These are phyloP conservation scores for Imbricaverruca yamaguchii DNA, from an alignment of 2,888 invertebrate species.

Conservation along the genomic window DNA sequence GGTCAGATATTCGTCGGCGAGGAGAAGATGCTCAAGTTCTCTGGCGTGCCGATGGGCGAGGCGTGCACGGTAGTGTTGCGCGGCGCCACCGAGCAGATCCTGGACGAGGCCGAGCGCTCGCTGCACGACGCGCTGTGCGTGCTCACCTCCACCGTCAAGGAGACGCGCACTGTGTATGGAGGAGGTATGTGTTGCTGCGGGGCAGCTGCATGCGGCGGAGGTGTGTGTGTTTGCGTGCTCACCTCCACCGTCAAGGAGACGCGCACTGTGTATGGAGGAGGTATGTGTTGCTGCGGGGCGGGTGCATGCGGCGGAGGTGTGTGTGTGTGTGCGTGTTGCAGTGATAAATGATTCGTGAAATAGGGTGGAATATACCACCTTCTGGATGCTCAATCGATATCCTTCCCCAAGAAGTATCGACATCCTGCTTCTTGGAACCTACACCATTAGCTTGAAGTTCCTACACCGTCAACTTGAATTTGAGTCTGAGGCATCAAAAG, in stretches of 20 bases:
- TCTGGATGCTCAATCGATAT: too few relatives aligned
- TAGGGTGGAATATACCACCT: too few relatives aligned
- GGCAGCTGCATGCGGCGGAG: too few relatives aligned
- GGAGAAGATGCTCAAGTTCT: constrained; percentile 87
- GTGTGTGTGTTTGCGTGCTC: constrained; percentile 57
- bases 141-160: constrained; percentile 86
- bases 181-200: constrained; percentile 55
- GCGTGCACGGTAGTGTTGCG: constrained; percentile 96
- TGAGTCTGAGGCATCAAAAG: too few relatives aligned
- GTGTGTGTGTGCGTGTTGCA: too few relatives aligned
- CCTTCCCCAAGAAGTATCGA: too few relatives aligned
- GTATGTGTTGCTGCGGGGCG: constrained; percentile 41
- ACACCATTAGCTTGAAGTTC: too few relatives aligned
- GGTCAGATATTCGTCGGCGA: constrained; percentile 88
- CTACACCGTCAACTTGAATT: too few relatives aligned
- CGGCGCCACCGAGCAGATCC: constrained; percentile 95
- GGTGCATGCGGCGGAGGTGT: too few relatives aligned
- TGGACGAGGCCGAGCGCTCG: constrained; percentile 97
- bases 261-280: constrained; percentile 83
- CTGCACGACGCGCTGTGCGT: constrained; percentile 98
- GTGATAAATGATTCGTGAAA: too few relatives aligned
- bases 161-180: constrained; percentile 82
- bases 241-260: constrained; percentile 91
- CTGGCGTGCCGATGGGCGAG: constrained; percentile 87
- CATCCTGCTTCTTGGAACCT: too few relatives aligned